phyloP scores from a whole-genome alignment of 2,797 vertebrate species.

The Euthynnus affinis region DNA sequence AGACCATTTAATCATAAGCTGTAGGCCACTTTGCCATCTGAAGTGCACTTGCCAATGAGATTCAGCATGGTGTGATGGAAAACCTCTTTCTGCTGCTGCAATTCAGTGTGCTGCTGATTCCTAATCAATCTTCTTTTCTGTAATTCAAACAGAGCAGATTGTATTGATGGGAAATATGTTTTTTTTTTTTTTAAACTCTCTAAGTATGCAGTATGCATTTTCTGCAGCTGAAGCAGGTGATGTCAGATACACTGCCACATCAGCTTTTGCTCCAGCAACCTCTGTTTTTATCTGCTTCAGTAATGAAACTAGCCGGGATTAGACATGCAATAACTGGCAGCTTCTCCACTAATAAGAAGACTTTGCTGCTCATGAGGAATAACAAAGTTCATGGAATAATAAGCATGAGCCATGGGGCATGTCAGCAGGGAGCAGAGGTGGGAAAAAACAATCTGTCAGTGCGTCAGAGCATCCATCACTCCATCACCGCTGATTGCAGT shows the following conservation, averaged over 20 bases:
- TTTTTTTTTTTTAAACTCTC: slow-evolving; percentile 10
- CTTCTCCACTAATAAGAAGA: slow-evolving; percentile 70
- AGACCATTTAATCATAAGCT: slow-evolving; percentile 82
- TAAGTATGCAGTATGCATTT: slow-evolving; percentile 44
- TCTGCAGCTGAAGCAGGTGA: slow-evolving; percentile 55
- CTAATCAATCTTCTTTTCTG: slow-evolving; percentile 66
- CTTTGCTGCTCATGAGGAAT: slow-evolving; percentile 78
- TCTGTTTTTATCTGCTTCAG: slow-evolving; percentile 60
- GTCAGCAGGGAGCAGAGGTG: slow-evolving; percentile 73
- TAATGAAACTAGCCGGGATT: slow-evolving; percentile 50
- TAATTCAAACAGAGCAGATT: slow-evolving; percentile 49
- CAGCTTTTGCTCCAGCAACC: slow-evolving; percentile 57
- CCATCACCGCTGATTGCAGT: slow-evolving; percentile 83
- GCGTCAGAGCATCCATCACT: slow-evolving; percentile 78
- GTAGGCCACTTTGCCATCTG: slow-evolving; percentile 78
- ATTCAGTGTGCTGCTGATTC: slow-evolving; percentile 56
- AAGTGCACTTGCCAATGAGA: slow-evolving; percentile 79
- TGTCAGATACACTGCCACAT: slow-evolving; percentile 59
- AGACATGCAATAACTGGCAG: slow-evolving; percentile 72
- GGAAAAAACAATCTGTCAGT: slow-evolving; percentile 70
- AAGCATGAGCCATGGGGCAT: slow-evolving; percentile 74
- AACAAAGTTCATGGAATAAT: slow-evolving; percentile 83
- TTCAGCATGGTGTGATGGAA: slow-evolving; percentile 73
- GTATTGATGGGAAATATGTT: slow-evolving; percentile 33
- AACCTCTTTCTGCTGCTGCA: slow-evolving; percentile 58